Evolutionary conservation across 2,113 vertebrate species (phyloP).

Genomic region (Heloderma charlesbogerti): DNA sequence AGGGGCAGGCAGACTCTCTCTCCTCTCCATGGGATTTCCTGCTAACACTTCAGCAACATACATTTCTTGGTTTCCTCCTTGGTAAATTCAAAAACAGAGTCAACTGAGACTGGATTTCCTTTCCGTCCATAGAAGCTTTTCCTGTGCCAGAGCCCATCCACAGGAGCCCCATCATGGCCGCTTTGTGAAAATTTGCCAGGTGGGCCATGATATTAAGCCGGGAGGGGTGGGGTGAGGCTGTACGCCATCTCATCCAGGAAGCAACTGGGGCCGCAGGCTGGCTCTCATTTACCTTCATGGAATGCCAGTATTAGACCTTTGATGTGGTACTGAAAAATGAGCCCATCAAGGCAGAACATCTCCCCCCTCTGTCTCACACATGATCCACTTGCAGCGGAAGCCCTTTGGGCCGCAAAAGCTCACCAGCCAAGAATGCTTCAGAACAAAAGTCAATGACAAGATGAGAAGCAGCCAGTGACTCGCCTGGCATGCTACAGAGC

Average conservation of each 20-base stretch:
- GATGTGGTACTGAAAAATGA: constrained; percentile 67
- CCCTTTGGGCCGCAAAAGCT: background rate
- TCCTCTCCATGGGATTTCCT: too few species aligned
- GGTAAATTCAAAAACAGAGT: background rate
- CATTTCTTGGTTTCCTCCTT: background rate
- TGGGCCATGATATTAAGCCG: constrained; percentile 75
- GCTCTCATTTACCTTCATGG: constrained; percentile 84
- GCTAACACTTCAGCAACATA: too few species aligned
- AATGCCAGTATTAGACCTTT: constrained; percentile 86
- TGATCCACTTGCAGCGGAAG: background rate
- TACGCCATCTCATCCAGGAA: constrained; percentile 77
- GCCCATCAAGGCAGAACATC: constrained; percentile 68
- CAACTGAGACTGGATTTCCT: background rate
- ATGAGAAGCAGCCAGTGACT: background rate
- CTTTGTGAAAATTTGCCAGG: constrained; percentile 58
- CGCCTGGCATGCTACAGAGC: background rate
- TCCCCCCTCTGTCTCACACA: constrained; percentile 25
- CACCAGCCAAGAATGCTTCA: background rate
- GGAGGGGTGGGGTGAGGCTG: constrained; percentile 44
- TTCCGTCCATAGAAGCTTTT: background rate
- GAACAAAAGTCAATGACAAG: background rate
- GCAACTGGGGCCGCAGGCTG: constrained; percentile 87
- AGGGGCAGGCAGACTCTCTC: too few species aligned
- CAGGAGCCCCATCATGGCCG: constrained; percentile 29
- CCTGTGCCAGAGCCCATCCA: constrained; percentile 1